Evolutionary conservation across 2,888 invertebrate genomes (phyloP).

Genomic region (Villa cingulata): DNA sequence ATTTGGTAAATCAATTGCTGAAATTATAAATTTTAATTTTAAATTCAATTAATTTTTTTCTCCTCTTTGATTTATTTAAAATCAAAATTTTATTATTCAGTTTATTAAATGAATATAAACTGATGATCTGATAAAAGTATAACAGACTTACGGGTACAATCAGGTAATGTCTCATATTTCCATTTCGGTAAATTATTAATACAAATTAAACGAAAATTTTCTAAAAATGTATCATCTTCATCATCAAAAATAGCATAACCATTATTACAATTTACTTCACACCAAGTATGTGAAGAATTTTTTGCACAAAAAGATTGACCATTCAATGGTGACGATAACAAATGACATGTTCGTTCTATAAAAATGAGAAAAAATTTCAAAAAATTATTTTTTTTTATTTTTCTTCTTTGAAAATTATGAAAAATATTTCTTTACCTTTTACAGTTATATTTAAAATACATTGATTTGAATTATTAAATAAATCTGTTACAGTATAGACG

Average conservation of each 20-base stretch:
- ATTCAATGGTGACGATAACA: constrained; percentile 36
- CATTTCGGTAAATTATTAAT: constrained; percentile 30
- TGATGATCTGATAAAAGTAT: not conserved
- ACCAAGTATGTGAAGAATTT: constrained; percentile 36
- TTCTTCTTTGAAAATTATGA: not conserved
- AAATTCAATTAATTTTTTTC: no score
- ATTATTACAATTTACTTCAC: constrained; percentile 44
- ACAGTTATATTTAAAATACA: constrained; percentile 48
- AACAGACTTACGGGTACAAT: constrained; percentile 39
- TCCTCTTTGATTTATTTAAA: no score
- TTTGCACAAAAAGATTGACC: constrained; percentile 38
- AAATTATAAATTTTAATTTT: constrained; percentile 1
- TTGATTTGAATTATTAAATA: constrained; percentile 42
- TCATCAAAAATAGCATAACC: constrained; percentile 42
- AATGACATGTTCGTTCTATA: constrained; percentile 30
- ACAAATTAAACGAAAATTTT: constrained; percentile 24
- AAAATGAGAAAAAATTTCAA: not conserved
- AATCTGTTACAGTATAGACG: constrained; percentile 44
- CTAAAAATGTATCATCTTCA: constrained; percentile 28
- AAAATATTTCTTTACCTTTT: constrained; percentile 37
- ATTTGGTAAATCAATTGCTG: constrained; percentile 39
- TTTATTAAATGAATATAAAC: no score
- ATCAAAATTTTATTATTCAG: no score
- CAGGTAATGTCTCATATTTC: constrained; percentile 36
- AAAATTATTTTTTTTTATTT: not conserved